Percentiles rank a stretch among this genome's conserved stretches.
phyloP scores from a whole-genome alignment of 2,888 invertebrate genomes.

The Cephus runcator region DNA sequence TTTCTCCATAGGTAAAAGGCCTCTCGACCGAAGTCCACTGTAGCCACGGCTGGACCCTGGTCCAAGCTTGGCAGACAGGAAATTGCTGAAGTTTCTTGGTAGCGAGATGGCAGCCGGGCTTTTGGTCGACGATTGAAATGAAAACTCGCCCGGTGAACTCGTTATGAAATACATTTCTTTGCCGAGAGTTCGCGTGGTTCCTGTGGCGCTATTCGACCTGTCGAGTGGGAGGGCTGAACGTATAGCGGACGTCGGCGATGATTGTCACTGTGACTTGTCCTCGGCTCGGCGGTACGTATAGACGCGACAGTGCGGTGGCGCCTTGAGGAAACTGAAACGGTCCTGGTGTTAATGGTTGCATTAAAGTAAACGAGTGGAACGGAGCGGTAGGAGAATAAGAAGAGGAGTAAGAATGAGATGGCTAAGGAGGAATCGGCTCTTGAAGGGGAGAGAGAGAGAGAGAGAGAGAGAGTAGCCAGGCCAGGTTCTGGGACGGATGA shows the following conservation, averaged over 20 bases:
- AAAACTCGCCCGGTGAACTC: constrained; percentile 24
- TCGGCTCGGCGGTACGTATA: not conserved
- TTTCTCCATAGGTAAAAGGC: not conserved
- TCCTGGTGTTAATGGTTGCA: constrained; percentile 49
- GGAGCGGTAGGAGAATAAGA: constrained; percentile 12
- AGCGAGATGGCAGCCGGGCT: constrained; percentile 4
- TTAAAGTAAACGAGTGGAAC: constrained; percentile 55
- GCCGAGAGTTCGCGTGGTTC: not conserved
- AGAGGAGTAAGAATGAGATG: constrained; percentile 5
- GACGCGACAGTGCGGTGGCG: not conserved
- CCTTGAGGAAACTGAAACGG: not conserved
- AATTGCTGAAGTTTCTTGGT: constrained; percentile 57
- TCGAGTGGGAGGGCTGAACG: not conserved
- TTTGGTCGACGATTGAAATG: constrained; percentile 43
- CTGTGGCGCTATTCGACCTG: not conserved
- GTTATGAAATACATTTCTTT: constrained; percentile 26
- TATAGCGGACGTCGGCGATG: not conserved
- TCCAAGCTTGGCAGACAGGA: constrained; percentile 36
- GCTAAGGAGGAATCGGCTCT: not conserved
- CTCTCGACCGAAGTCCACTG: not conserved
- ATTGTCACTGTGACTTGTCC: constrained; percentile 8
- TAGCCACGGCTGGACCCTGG: no score
- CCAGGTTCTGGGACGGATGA: constrained; percentile 22
- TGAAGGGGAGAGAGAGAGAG: not conserved
- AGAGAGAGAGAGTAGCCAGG: constrained; percentile 3